Evolutionary conservation across 1,140 invertebrate species (phyloP), one percentile per base, ranked within the genome.

Genomic region (Arion vulgaris): DNA sequence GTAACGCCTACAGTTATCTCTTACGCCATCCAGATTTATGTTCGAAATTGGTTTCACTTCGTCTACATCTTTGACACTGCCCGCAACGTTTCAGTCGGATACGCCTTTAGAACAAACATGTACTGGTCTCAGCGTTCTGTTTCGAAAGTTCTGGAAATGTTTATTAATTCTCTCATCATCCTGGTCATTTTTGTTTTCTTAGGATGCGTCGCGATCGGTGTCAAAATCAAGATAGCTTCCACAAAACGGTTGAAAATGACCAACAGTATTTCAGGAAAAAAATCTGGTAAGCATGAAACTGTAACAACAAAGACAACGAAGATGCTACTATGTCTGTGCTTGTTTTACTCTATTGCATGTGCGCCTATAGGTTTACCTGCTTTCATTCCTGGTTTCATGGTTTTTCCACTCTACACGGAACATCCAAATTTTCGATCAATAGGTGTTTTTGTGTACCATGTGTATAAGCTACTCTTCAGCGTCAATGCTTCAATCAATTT

Each of bases 271-370:
- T 49, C 9, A 26, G 32, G 45, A 28, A 45, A 32, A 36, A 38
- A 23, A 2, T 4, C 15, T 7, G 19, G 28, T 34, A 36, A 66
- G 39, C 7, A 1, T 7, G 28, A 17, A 32, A 7, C 53, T 19
- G 36, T 36, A 1, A 38, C 57, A 17, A n/a, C 62, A 4, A 7
- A 39, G 15, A 80, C 78, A 0, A 80, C 78, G 23, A 80, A 80
- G 26, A 80, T 66, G n/a, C n/a, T 80, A 38, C 66, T 80, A 2
- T 69, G 62, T n/a, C 11, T 80, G 13, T 80, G 78, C 41, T 38
- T 45, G n/a, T 69, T 80, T 23, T 80, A 80, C 41, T 41, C 62
- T 2, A 13, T 69, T 1, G 41, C 68, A 13, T 80, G 78, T 28
- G 23, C 68, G 0, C 68, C 39, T 15, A 51, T 71, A 28, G 28